Evolutionary conservation across 2,888 invertebrate species (phyloP).

Genomic region (Limnephilus lunatus): DNA sequence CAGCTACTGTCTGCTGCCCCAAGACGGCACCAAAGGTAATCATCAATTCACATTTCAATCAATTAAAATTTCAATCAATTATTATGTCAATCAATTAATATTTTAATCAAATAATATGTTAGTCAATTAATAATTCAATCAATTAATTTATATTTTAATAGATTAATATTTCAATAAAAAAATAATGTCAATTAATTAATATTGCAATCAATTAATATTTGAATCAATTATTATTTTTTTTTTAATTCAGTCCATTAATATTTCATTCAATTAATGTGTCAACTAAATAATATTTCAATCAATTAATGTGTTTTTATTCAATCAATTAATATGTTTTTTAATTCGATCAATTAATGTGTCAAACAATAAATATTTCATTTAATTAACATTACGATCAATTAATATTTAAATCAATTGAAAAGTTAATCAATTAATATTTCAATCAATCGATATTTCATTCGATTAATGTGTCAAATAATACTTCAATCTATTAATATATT

Average conservation of each 20-base stretch:
- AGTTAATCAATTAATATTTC: neutral
- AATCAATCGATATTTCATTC: neutral
- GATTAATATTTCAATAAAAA: too few relatives aligned
- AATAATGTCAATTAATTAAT: neutral
- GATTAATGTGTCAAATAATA: neutral
- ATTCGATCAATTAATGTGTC: too few relatives aligned
- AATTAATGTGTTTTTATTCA: neutral
- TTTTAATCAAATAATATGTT: neutral
- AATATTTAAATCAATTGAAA: neutral
- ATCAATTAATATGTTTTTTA: too few relatives aligned
- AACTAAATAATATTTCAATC: neutral
- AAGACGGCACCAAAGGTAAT: constrained; percentile 59
- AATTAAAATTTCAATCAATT: neutral
- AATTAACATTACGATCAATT: too few relatives aligned
- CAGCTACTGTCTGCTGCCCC: constrained; percentile 71
- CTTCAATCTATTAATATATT: neutral
- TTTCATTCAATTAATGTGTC: neutral
- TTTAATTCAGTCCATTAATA: neutral
- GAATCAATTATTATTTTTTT: too few relatives aligned
- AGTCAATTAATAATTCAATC: neutral
- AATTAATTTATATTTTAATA: neutral
- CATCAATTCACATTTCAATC: neutral
- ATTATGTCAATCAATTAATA: neutral
- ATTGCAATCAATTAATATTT: neutral
- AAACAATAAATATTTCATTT: neutral